Evolutionary conservation across 2,888 invertebrate species (phyloP).

Genomic region (Metacarcinus magister): DNA sequence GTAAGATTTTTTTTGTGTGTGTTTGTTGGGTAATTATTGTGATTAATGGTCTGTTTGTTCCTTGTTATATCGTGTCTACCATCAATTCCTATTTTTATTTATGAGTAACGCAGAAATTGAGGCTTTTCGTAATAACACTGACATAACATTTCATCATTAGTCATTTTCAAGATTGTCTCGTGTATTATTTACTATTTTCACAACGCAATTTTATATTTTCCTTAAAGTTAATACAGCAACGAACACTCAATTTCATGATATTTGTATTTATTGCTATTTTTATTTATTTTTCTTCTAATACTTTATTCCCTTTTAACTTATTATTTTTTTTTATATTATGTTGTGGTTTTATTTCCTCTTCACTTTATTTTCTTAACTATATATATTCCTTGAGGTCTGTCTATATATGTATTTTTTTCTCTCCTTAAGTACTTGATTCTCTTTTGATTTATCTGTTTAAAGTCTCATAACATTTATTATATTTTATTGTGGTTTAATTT

Average conservation of each 20-base stretch:
- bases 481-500: too few relatives aligned
- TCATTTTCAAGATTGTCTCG: neutral
- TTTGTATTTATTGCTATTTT: neutral
- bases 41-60: neutral
- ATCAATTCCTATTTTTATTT: neutral
- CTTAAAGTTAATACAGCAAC: neutral
- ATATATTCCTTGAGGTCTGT: neutral
- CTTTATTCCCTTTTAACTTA: neutral
- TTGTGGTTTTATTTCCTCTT: neutral
- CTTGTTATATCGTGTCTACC: neutral
- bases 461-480: neutral
- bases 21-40: neutral
- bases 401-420: neutral
- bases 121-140: neutral
- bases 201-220: neutral
- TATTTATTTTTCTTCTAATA: neutral
- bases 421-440: too few relatives aligned
- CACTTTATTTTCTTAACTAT: neutral
- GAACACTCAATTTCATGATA: neutral
- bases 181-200: neutral
- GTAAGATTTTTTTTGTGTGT: neutral
- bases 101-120: too few relatives aligned
- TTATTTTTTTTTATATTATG: neutral
- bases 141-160: too few relatives aligned
- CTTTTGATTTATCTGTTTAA: neutral